phyloP scores from a whole-genome alignment of 2,797 vertebrate species.

The Psittacula derbiana region DNA sequence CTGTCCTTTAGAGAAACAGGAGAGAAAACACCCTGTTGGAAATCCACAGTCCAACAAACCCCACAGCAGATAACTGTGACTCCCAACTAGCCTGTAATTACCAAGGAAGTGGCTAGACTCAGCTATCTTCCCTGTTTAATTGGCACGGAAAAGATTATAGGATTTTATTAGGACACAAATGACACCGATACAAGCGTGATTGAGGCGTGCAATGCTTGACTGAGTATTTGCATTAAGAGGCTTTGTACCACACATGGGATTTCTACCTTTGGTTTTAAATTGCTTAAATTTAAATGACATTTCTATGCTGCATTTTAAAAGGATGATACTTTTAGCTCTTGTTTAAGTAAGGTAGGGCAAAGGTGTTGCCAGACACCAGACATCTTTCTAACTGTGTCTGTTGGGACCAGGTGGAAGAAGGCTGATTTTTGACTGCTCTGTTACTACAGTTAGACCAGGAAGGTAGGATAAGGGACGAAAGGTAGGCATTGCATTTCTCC shows the following conservation, averaged over 20 bases:
- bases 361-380: neutral
- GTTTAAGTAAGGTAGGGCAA: neutral
- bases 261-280: slow-evolving; percentile 40
- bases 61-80: slow-evolving; percentile 77
- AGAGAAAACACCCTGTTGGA: neutral
- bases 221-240: slow-evolving; percentile 10
- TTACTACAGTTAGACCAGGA: neutral
- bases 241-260: slow-evolving; percentile 2
- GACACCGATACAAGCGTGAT: slow-evolving; percentile 31
- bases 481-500: too few relatives aligned
- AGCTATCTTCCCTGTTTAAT: slow-evolving; percentile 51
- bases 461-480: rapidly evolving
- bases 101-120: slow-evolving; percentile 75
- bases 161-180: slow-evolving; percentile 65
- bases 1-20: neutral
- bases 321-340: neutral
- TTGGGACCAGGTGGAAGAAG: neutral
- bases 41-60: slow-evolving; percentile 72
- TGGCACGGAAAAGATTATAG: slow-evolving; percentile 60
- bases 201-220: slow-evolving; percentile 11
- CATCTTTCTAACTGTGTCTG: neutral
- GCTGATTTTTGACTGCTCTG: neutral
- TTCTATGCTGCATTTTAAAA: slow-evolving; percentile 5
- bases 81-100: slow-evolving; percentile 85
- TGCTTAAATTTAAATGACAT: slow-evolving; percentile 12